Conservation (phyloP, 2,797 vertebrate genomes). For the Lycodopsis pacificus region DNA sequence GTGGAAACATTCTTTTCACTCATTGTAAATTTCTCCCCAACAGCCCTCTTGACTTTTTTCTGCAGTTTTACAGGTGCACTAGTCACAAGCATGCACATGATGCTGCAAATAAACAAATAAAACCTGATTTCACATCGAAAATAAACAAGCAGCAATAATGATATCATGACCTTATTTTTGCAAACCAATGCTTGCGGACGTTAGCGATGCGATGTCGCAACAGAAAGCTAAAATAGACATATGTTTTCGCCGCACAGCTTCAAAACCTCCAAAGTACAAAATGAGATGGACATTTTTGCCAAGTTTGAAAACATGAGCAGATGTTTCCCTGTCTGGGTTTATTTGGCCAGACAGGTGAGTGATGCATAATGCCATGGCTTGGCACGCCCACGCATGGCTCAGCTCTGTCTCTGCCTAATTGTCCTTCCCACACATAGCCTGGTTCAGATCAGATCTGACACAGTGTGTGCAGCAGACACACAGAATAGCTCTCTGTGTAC, state of each 20-base stretch:
- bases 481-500: constrained; percentile 40
- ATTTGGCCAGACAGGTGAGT: constrained; percentile 90
- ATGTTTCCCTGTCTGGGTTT: constrained; percentile 86
- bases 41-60: constrained; percentile 30
- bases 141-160: neutral
- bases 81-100: constrained; percentile 14
- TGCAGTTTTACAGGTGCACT: neutral
- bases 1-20: constrained; percentile 66
- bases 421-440: constrained; percentile 87
- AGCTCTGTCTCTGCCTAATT: constrained; percentile 87
- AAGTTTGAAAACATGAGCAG: constrained; percentile 85
- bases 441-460: constrained; percentile 91
- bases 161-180: constrained; percentile 4
- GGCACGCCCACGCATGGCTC: constrained; percentile 85
- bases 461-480: constrained; percentile 54
- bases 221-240: constrained; percentile 23
- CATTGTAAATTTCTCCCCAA: constrained; percentile 48
- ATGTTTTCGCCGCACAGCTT: constrained; percentile 39
- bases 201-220: neutral
- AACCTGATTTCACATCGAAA: constrained; percentile 11
- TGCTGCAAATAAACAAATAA: neutral
- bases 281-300: constrained; percentile 52
- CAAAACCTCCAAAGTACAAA: constrained; percentile 38
- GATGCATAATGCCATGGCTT: constrained; percentile 87
- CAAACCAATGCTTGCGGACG: neutral